phyloP scores from a whole-genome alignment of 1,140 invertebrate genomes.

The Zaprionus davidi region DNA sequence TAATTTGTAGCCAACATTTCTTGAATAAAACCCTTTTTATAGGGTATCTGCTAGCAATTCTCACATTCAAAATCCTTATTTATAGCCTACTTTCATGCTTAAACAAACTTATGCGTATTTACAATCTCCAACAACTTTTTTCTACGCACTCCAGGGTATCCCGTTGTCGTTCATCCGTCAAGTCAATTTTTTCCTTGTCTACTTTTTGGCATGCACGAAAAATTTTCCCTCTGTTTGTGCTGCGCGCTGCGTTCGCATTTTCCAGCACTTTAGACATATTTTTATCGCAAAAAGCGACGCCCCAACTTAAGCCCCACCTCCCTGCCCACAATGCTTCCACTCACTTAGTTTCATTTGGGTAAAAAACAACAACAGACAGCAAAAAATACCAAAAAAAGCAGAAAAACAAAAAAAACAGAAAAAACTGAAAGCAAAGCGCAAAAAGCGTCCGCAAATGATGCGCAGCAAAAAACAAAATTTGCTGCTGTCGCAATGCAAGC shows the following conservation, averaged over 20 bases:
- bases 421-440: constrained; percentile 44
- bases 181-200: constrained; percentile 1
- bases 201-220: constrained; percentile 29
- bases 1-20: too few species aligned
- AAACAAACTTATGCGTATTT: neutral
- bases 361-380: constrained; percentile 49
- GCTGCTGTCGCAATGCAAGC: constrained; percentile 45
- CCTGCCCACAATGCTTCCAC: constrained; percentile 49
- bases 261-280: constrained; percentile 42
- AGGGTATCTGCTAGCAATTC: neutral
- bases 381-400: constrained; percentile 26
- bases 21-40: neutral
- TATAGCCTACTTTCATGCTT: neutral
- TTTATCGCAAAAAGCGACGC: constrained; percentile 12
- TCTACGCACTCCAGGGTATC: neutral
- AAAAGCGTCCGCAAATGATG: constrained; percentile 53
- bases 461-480: constrained; percentile 24
- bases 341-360: constrained; percentile 73
- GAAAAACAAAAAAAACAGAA: constrained; percentile 10
- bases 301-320: neutral
- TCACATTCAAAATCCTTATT: neutral
- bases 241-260: constrained; percentile 44
- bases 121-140: neutral
- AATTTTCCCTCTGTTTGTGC: constrained; percentile 27
- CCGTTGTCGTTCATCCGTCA: neutral